Evolutionary conservation across 1,140 invertebrate species (phyloP), one percentile per base, ranked within the genome.

Genomic region (Papilio xuthus): DNA sequence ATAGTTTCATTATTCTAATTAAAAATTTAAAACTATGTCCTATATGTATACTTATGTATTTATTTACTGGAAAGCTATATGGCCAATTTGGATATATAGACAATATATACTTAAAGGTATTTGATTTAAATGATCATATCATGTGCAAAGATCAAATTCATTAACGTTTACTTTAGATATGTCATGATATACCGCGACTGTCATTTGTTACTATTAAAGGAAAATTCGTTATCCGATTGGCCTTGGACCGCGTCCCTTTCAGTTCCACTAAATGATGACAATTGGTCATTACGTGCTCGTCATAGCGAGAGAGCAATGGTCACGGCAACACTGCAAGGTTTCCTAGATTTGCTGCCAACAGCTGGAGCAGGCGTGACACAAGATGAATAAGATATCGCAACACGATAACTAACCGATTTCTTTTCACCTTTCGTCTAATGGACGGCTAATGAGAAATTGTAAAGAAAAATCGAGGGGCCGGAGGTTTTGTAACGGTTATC

Each of bases 181-280:
- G 89, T 90, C 88, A 92, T 90, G 88, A 91, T 88, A 87, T 87
- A 84, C 87, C 88, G 86, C 88, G 88, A 85, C 85, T 90, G 87
- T 87, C 89, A 90, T 90, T 92, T 93, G 92, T 92, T 92, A 92
- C 92, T 92, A 92, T 91, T 91, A 90, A 94, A 92, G 91, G 90
- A 93, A 94, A 94, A 93, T 93, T 92, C 91, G 90, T 92, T 94
- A 93, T 92, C 87, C 91, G 91, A 89, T 85, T 90, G 88, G 88
- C 91, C 92, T 93, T 92, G 91, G 87, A 79, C 84, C 79, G 79
- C 84, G 88, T 87, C 90, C 91, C 91, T 94, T 94, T 93, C 91
- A 93, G 91, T 92, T 92, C 85, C 88, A 89, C 85, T 89, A 91
- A 92, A 92, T 90, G 91, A 92, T 93, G 91, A 93, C 89, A 93